A percentile compares a stretch with the other conserved stretches of the same genome.
phyloP scores from a whole-genome alignment of 2,797 vertebrate species.

The Clamator glandarius region DNA sequence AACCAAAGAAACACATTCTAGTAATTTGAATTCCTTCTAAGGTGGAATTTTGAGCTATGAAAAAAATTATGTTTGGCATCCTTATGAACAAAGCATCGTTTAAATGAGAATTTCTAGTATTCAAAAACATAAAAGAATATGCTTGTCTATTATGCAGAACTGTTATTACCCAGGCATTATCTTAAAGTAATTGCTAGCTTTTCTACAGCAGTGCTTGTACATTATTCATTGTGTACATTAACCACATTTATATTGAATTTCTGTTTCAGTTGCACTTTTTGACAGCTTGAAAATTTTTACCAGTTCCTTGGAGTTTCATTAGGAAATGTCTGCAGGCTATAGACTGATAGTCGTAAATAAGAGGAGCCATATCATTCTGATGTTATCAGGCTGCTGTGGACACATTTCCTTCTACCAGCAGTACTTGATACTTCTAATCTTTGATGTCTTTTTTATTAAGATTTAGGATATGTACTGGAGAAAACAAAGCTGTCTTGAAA shows the following conservation, averaged over 20 bases:
- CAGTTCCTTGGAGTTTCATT: constrained; percentile 47
- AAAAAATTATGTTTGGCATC: neutral
- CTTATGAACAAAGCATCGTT: neutral
- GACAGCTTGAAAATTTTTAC: constrained; percentile 57
- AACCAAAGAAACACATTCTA: neutral
- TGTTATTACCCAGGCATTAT: neutral
- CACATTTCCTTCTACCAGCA: neutral
- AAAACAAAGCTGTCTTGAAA: neutral
- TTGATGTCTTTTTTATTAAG: constrained; percentile 14
- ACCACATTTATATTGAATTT: constrained; percentile 19
- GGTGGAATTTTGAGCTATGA: neutral
- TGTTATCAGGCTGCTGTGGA: constrained; percentile 12
- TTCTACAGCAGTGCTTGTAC: neutral
- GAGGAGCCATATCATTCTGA: constrained; percentile 15
- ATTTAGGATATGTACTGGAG: constrained; percentile 2
- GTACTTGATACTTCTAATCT: constrained; percentile 20
- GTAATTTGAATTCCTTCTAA: neutral
- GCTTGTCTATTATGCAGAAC: neutral
- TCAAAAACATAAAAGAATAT: neutral
- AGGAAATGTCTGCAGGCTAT: constrained; percentile 36
- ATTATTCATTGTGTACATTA: neutral
- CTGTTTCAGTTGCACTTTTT: constrained; percentile 30
- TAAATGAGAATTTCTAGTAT: neutral
- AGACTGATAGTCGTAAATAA: constrained; percentile 52
- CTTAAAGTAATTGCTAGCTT: neutral